Base-by-base conservation (phyloP, 1,140 invertebrate species). In the Drosophila miranda region DNA sequence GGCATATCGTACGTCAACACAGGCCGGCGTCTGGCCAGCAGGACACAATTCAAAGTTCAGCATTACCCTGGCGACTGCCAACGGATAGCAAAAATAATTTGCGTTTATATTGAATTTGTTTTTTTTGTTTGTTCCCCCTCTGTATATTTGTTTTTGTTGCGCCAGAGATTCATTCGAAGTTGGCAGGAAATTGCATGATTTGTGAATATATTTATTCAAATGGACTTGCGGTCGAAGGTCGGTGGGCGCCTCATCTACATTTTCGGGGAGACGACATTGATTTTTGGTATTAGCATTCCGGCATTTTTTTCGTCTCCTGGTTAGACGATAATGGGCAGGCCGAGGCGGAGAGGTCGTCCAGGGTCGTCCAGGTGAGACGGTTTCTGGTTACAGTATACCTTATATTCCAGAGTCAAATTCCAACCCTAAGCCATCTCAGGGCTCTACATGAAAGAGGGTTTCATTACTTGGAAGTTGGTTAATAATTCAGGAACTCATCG, bases 61-160 rank as follows among this genome's bases (percentile, higher is more conserved):
- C 48, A 38, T 58, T 44, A 58, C 3, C 34, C 46, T 54, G 56
- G 46, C 64, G 8, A 41, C 58, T 56, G 30, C 13, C 44, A 9
- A 56, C 45, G 55, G 59, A 62, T 64, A 70, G 70, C 41, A 64
- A 56, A 58, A 82, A 81, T 81, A 82, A 83, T 83, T 82, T 82
- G 75, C 78, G 75, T 82, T 70, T 82, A 83, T 83, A 82, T 82
- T 78, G 79, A 83, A 78, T 83, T 62, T 67, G 49, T 53, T 70
- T 50, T 60, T 46, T 34, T 54, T 60, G 21, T 61, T 46, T 41
- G 19, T 19, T 19, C 19, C 19, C 14, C 8, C 9, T 51, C 8
- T 38, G 34, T 13, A 5, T 13, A 38, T 38, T 34, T 13, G 8
- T 44, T 55, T 48, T 45, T 51, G 41, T 54, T 70, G 14, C 48